A percentile compares a stretch with the other conserved stretches of the same genome.
phyloP scores from a whole-genome alignment of 2,113 vertebrate species.

The Petrocephalus zakoni region DNA sequence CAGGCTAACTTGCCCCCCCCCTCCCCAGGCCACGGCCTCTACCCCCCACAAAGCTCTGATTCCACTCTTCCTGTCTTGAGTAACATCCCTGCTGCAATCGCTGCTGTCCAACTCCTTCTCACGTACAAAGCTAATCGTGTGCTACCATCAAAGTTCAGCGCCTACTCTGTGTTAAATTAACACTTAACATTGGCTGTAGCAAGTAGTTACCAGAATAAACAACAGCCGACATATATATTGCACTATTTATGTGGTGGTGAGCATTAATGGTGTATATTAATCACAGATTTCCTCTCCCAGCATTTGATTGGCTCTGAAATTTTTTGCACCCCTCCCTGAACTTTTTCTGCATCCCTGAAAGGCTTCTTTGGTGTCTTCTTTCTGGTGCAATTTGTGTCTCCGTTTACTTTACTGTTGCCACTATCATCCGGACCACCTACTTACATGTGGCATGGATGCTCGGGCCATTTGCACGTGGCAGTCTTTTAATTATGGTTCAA shows the following conservation, averaged over 20 bases:
- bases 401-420: conserved; percentile 57
- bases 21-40: conserved; percentile 23
- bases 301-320: not conserved
- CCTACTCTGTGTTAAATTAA: not conserved
- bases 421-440: conserved; percentile 48
- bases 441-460: conserved; percentile 15
- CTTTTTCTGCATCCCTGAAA: conserved; percentile 10
- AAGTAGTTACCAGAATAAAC: not conserved
- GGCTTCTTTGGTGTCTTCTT: conserved; percentile 46
- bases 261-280: not conserved
- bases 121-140: not conserved
- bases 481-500: conserved; percentile 56
- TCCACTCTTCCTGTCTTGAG: not conserved
- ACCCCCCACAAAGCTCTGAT: not conserved
- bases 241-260: not conserved
- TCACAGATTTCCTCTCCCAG: not conserved
- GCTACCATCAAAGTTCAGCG: not conserved
- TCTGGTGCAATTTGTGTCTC: conserved; percentile 50
- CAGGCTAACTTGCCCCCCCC: conserved; percentile 55
- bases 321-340: not conserved
- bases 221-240: not conserved
- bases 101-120: not conserved
- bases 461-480: conserved; percentile 26
- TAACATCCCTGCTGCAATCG: not conserved
- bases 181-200: not conserved